Evolutionary conservation across 1,140 invertebrate genomes (phyloP), one percentile per base, ranked within the genome.

Genomic region (Muscidifurax raptorellus): DNA sequence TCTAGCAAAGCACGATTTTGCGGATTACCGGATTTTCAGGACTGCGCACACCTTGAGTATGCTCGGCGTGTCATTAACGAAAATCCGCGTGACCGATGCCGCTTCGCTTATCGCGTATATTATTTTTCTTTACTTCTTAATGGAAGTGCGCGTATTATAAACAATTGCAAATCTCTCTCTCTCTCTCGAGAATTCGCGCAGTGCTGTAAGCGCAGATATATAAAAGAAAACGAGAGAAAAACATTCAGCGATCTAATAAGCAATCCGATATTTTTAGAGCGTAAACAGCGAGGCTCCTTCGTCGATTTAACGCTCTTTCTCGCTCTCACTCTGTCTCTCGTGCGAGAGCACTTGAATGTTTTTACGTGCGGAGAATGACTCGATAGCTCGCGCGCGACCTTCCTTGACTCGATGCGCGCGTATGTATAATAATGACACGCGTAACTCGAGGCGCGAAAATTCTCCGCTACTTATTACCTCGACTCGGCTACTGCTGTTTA

Each of bases 1-100:
- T n/a, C 0, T 1, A 0, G 47, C 47, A 18, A 52, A 52, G 47
- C 52, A 59, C 67, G 67, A 71, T 81, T 81, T 81, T 52, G 47
- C 67, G 80, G 44, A 81, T 81, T 74, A 81, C 22, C 67, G 28
- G 77, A 80, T 80, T 66, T 44, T 69, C 47, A 36, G 40, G 77
- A 59, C 52, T 59, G 52, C 47, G 15, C 7, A n/a, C n/a, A n/a
- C n/a, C n/a, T n/a, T 13, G 36, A 47, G 44, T 12, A 47, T 2
- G 44, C 44, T 47, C 15, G 22, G 30, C 5, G 18, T 0, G 64
- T 32, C 13, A n/a, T 40, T 30, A 30, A 47, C 36, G 44, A 79
- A 67, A n/a, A 81, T 52, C 40, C 47, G 12, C 27, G 44, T 4
- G 69, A 59, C 69, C 25, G 40, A 72, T 81, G n/a, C n/a, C n/a